These are phyloP conservation scores for Zosterops japonicus DNA, from an alignment of 2,113 vertebrate genomes.

Conservation along the genomic window DNA sequence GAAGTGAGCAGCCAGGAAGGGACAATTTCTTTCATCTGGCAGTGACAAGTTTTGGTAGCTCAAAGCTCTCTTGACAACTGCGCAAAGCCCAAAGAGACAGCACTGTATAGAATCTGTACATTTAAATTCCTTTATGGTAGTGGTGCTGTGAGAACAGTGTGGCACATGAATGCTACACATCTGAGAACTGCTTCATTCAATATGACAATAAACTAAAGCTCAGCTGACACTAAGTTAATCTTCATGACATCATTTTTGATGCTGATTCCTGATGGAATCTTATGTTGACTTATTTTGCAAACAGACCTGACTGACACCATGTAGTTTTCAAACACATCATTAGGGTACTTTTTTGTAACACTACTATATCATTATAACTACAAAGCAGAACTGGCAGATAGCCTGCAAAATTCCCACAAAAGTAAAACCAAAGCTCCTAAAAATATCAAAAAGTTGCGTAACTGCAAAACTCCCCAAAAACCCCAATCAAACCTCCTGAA, in stretches of 20 bases:
- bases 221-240: background rate
- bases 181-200: fast-evolving
- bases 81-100: background rate
- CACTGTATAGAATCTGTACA: background rate
- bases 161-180: fast-evolving
- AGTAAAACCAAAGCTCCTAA: background rate
- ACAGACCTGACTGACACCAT: background rate
- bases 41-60: background rate
- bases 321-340: background rate
- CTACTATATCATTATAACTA: background rate
- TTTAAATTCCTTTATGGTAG: background rate
- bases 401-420: background rate
- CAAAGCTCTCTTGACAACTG: background rate
- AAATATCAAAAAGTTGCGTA: background rate
- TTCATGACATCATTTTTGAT: background rate
- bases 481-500: background rate
- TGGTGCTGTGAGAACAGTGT: background rate
- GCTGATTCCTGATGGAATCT: background rate
- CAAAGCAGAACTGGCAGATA: background rate
- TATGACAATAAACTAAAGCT: background rate
- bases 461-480: background rate
- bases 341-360: background rate
- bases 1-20: background rate
- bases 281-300: background rate
- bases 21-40: background rate